Evolutionary conservation across 2,797 vertebrate species (phyloP).

Genomic region (Gorsachius magnificus): DNA sequence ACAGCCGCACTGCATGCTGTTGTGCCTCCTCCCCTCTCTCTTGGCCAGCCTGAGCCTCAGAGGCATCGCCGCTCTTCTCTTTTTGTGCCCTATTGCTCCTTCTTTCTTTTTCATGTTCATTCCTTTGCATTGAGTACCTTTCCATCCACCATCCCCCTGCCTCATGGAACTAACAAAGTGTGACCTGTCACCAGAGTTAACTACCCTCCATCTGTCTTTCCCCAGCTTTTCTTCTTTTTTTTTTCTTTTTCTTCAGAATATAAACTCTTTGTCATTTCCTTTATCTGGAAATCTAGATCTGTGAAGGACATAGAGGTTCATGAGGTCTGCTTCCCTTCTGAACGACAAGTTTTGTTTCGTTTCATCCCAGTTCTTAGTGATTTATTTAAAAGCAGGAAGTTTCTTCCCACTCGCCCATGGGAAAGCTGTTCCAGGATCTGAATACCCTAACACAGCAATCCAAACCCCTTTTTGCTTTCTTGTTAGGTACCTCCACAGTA

Average conservation of each 20-base stretch:
- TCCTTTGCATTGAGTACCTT: not conserved
- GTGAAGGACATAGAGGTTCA: not conserved
- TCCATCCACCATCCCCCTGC: not conserved
- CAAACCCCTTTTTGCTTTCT: not conserved
- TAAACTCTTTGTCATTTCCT: not conserved
- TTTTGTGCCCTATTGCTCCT: not conserved
- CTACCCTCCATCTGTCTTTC: not conserved
- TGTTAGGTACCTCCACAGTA: not conserved
- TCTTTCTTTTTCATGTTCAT: not conserved
- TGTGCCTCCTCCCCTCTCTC: not conserved
- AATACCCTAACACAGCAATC: not conserved
- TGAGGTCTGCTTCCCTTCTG: not conserved
- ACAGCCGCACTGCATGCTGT: rapidly evolving
- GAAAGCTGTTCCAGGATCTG: not conserved
- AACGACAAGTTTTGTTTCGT: not conserved
- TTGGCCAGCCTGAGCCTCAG: not conserved
- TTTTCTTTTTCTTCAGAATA: not conserved
- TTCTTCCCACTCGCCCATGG: constrained; percentile 13
- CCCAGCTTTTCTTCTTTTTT: not conserved
- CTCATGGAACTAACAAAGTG: not conserved
- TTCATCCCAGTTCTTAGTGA: not conserved
- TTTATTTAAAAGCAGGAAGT: constrained; percentile 18
- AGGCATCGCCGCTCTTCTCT: not conserved
- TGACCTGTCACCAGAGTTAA: not conserved
- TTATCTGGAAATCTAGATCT: not conserved